Percentiles rank a stretch among this genome's conserved stretches.
These are phyloP conservation scores for Nephrotoma flavescens DNA, from an alignment of 2,888 invertebrate genomes.

Conservation along the genomic window DNA sequence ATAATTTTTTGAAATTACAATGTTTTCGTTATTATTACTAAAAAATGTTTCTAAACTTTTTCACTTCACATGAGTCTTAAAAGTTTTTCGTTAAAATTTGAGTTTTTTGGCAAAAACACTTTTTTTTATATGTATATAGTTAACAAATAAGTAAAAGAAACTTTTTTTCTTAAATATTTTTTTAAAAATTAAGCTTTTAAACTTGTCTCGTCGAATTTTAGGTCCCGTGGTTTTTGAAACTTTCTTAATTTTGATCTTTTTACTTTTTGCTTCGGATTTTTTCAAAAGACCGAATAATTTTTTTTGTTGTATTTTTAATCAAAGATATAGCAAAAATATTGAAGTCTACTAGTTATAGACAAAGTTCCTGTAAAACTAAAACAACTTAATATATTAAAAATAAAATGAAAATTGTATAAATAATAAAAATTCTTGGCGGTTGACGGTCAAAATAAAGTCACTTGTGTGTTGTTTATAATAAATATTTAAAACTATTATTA, in stretches of 20 bases:
- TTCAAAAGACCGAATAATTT: background rate
- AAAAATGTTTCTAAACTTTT: background rate
- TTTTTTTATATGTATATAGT: background rate
- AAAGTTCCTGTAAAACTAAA: background rate
- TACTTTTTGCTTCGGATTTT: background rate
- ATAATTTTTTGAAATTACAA: background rate
- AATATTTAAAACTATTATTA: background rate
- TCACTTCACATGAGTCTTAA: background rate
- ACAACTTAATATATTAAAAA: background rate
- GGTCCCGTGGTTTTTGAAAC: background rate
- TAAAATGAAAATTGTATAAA: background rate
- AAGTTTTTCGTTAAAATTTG: background rate
- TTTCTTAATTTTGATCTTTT: background rate
- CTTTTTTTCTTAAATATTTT: background rate
- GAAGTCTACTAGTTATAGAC: background rate
- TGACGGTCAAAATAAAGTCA: background rate
- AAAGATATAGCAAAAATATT: background rate
- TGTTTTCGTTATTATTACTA: background rate
- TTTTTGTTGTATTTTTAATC: background rate
- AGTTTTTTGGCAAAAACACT: background rate
- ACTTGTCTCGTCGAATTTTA: background rate
- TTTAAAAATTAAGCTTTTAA: background rate
- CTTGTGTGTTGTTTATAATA: background rate
- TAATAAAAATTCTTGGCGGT: background rate
- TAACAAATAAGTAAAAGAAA: background rate